Conservation (phyloP, 2,113 vertebrate genomes). For the Leucosticte australis region DNA sequence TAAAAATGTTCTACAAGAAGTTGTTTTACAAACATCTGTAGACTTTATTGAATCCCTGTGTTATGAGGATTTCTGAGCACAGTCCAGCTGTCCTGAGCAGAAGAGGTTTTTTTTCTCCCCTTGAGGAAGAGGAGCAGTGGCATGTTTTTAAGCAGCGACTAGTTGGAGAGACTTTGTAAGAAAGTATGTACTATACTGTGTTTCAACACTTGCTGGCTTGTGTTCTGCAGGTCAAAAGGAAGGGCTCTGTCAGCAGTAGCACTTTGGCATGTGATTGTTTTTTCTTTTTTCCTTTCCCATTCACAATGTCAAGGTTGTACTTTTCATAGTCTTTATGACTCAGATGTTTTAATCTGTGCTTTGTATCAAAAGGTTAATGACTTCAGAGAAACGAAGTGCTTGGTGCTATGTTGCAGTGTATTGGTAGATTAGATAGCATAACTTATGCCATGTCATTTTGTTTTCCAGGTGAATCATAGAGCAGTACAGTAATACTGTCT, state of each 20-base stretch:
- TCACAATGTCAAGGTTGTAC: neutral
- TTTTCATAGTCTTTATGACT: neutral
- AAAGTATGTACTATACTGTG: neutral
- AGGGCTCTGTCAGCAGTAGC: neutral
- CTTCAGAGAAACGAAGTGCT: neutral
- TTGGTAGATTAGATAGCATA: neutral
- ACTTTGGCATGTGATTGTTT: neutral
- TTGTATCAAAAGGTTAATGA: neutral
- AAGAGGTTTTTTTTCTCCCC: neutral
- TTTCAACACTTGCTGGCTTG: neutral
- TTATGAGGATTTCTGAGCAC: neutral
- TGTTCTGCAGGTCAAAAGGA: neutral
- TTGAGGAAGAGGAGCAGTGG: neutral
- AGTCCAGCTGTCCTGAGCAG: neutral
- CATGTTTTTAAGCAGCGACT: neutral
- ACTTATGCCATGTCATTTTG: neutral
- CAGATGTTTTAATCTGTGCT: neutral
- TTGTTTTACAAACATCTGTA: neutral
- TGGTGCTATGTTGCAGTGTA: neutral
- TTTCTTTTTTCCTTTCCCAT: neutral
- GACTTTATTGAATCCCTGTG: neutral
- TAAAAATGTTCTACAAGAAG: neutral
- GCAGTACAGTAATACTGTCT: neutral
- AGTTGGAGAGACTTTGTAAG: neutral
- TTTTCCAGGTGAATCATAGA: neutral